Evolutionary conservation across 2,797 vertebrate genomes (phyloP).

Genomic region (Falco peregrinus): DNA sequence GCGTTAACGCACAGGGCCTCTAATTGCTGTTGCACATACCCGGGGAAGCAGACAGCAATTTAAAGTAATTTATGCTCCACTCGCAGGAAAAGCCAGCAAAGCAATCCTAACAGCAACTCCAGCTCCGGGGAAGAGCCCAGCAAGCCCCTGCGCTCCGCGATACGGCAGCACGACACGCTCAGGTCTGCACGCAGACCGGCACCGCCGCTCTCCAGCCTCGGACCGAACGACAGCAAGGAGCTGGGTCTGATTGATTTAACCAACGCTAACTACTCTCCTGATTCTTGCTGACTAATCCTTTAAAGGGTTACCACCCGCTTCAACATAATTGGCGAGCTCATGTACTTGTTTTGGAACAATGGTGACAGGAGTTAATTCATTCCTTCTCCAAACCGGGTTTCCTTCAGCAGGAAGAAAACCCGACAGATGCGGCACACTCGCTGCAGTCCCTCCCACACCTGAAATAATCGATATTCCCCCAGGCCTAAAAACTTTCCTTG

Average conservation of each 20-base stretch:
- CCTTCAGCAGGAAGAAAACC: neutral
- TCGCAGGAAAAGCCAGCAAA: neutral
- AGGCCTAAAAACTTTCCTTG: too few relatives aligned
- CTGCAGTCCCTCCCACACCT: neutral
- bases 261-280: neutral
- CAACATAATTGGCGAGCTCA: too few relatives aligned
- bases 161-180: too few relatives aligned
- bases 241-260: too few relatives aligned
- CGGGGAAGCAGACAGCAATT: neutral
- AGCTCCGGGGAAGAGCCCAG: neutral
- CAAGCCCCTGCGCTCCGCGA: neutral
- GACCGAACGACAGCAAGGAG: neutral
- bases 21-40: neutral
- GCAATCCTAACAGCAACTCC: neutral
- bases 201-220: rapidly evolving
- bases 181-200: rapidly evolving
- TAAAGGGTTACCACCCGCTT: neutral
- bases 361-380: neutral
- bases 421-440: rapidly evolving
- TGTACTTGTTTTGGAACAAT: neutral
- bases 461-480: neutral
- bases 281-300: neutral
- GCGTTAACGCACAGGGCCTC: neutral
- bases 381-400: neutral
- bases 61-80: neutral